A percentile compares a stretch with the other conserved stretches of the same genome.
phyloP scores from a whole-genome alignment of 1,140 invertebrate species.

The Parasteatoda tepidariorum region DNA sequence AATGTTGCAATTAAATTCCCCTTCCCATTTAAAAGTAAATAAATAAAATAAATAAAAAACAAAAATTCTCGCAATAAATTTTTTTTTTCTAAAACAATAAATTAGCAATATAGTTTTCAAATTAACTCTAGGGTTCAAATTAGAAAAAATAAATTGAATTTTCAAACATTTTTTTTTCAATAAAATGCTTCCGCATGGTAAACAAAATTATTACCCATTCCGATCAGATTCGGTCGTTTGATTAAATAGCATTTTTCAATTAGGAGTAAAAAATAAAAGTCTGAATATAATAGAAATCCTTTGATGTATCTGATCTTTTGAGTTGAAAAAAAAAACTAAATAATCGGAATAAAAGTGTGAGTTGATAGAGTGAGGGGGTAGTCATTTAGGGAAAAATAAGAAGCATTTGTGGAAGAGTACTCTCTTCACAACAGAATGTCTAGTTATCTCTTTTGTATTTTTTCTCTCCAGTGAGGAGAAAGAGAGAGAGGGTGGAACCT shows the following conservation, averaged over 20 bases:
- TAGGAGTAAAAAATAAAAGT: neutral
- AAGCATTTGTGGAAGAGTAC: neutral
- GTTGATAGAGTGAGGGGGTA: neutral
- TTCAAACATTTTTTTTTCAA: too few relatives aligned
- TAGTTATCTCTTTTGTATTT: slow-evolving; percentile 20
- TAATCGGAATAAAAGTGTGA: neutral
- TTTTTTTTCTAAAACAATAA: too few relatives aligned
- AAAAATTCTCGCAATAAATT: too few relatives aligned
- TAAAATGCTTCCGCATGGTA: neutral
- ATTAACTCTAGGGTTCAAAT: too few relatives aligned
- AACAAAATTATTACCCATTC: neutral
- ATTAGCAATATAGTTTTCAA: too few relatives aligned
- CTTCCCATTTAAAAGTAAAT: too few relatives aligned
- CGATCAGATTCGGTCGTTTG: neutral
- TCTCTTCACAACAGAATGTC: neutral
- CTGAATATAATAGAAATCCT: too few relatives aligned
- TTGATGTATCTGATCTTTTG: too few relatives aligned
- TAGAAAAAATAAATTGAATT: too few relatives aligned
- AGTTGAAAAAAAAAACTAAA: too few relatives aligned
- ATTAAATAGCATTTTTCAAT: neutral
- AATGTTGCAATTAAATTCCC: too few relatives aligned
- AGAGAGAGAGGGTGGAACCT: neutral
- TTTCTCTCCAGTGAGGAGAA: neutral
- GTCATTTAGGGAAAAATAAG: neutral
- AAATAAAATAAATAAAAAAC: too few relatives aligned